These are phyloP conservation scores for Parazoanthus swiftii DNA, from an alignment of 92 coral and sea anemone genomes.

Conservation along the genomic window DNA sequence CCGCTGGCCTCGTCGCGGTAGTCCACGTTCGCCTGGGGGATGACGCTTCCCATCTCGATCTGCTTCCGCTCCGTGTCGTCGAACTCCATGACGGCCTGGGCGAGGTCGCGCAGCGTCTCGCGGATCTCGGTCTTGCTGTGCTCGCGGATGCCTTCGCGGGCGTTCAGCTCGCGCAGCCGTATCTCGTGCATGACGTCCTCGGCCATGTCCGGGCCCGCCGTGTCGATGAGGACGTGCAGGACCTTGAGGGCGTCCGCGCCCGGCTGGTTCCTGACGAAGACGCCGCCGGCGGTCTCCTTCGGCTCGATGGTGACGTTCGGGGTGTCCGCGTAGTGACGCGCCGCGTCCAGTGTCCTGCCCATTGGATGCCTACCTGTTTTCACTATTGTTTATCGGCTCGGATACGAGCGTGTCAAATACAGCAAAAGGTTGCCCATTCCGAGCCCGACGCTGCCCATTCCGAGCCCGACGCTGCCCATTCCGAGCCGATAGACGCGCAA, in stretches of 20 bases:
- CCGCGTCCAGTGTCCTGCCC: neutral
- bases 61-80: constrained; percentile 13
- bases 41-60: constrained; percentile 11
- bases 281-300: constrained; percentile 18
- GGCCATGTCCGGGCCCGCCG: constrained; percentile 21
- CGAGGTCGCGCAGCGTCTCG: constrained; percentile 17
- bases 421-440: too few relatives aligned
- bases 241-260: constrained; percentile 17
- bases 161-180: constrained; percentile 11
- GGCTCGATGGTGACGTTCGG: constrained; percentile 16
- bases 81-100: constrained; percentile 13
- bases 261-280: constrained; percentile 15
- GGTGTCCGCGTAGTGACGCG: constrained; percentile 17
- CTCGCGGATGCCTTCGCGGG: constrained; percentile 11
- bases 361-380: too few relatives aligned
- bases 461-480: too few relatives aligned
- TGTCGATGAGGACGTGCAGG: constrained; percentile 15
- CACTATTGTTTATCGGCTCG: too few relatives aligned
- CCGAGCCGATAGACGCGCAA: too few relatives aligned
- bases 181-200: constrained; percentile 14
- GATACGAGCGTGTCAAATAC: too few relatives aligned
- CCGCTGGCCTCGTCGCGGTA: constrained; percentile 17
- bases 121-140: neutral
- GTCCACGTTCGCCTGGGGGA: constrained; percentile 11
- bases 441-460: too few relatives aligned